Percentiles rank a stretch among this genome's conserved stretches.
Conservation (phyloP, 2,888 invertebrate genomes). For the Cryptus armator region DNA sequence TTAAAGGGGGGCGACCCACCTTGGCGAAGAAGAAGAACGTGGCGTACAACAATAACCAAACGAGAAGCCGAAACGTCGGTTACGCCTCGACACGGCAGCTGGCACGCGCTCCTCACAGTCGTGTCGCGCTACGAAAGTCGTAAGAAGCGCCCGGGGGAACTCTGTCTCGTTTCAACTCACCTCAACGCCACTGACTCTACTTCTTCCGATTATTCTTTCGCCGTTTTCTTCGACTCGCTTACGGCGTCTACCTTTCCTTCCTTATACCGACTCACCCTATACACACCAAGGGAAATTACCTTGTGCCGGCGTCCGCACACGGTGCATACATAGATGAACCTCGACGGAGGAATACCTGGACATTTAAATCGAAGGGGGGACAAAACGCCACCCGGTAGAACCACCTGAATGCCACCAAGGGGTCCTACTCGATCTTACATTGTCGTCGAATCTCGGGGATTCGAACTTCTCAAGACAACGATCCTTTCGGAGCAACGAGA, state of each 20-base stretch:
- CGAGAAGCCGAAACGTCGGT: constrained; percentile 85
- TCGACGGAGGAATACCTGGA: constrained; percentile 79
- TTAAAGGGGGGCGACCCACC: constrained; percentile 71
- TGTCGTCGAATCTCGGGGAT: constrained; percentile 66
- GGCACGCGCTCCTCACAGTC: constrained; percentile 82
- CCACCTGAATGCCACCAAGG: constrained; percentile 82
- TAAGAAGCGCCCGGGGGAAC: constrained; percentile 62
- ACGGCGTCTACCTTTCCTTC: constrained; percentile 34
- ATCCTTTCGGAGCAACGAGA: not conserved
- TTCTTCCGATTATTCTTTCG: constrained; percentile 64
- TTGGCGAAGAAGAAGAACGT: constrained; percentile 64
- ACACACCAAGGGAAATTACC: constrained; percentile 75
- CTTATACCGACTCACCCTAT: constrained; percentile 52
- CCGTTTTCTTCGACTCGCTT: constrained; percentile 69
- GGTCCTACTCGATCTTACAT: constrained; percentile 80
- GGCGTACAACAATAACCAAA: constrained; percentile 77
- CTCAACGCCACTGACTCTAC: constrained; percentile 59
- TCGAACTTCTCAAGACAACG: constrained; percentile 1
- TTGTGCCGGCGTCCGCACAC: constrained; percentile 69
- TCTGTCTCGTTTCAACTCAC: not conserved
- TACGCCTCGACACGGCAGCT: constrained; percentile 84
- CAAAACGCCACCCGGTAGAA: constrained; percentile 76
- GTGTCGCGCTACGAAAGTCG: constrained; percentile 64
- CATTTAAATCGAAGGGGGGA: constrained; percentile 82
- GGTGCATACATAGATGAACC: constrained; percentile 65